Evolutionary conservation across 2,113 vertebrate species (phyloP).

Genomic region (Himantopus leucocephalus): DNA sequence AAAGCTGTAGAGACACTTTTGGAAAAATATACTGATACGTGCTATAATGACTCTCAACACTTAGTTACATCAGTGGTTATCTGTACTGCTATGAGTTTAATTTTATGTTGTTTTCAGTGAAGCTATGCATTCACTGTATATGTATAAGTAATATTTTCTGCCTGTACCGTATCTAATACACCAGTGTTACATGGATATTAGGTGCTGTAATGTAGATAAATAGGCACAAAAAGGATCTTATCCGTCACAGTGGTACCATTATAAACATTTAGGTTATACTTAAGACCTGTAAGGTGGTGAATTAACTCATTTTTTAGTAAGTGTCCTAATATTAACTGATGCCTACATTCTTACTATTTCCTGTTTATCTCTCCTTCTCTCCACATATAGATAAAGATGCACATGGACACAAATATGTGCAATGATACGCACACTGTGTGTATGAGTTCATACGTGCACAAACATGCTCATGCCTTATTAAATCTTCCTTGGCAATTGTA

Average conservation of each 20-base stretch:
- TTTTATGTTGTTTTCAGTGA: not conserved
- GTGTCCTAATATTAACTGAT: not conserved
- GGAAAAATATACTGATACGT: not conserved
- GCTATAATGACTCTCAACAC: not conserved
- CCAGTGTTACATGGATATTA: not conserved
- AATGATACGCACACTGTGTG: too few relatives aligned
- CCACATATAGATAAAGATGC: not conserved
- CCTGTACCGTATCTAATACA: not conserved
- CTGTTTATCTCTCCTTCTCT: not conserved
- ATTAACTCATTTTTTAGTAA: not conserved
- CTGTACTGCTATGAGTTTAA: not conserved
- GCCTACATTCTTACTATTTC: not conserved
- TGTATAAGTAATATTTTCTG: not conserved
- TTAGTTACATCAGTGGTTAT: not conserved
- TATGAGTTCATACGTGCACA: not conserved
- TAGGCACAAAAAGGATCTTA: not conserved
- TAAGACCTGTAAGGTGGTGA: not conserved
- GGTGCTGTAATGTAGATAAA: not conserved
- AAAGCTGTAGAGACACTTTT: not conserved
- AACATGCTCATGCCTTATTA: not conserved
- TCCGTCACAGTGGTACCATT: rapidly evolving
- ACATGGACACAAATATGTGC: not conserved
- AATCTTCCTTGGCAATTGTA: not conserved
- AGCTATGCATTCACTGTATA: not conserved
- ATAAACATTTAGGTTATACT: not conserved